Evolutionary conservation across 2,113 vertebrate species (phyloP).

Genomic region (Ondatra zibethicus): DNA sequence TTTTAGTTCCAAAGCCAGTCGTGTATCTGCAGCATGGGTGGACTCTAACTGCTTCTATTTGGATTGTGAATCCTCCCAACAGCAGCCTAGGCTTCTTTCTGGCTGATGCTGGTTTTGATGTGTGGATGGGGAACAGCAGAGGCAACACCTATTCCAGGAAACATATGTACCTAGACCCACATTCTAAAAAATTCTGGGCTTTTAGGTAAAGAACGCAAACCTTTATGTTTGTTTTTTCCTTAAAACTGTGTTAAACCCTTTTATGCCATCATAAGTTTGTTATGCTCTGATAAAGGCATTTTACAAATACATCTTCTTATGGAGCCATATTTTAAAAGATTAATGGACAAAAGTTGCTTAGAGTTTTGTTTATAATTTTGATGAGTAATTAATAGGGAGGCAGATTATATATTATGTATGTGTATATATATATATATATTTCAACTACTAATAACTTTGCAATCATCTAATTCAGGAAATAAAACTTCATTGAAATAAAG

Average conservation of each 20-base stretch:
- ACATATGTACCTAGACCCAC: constrained; percentile 83
- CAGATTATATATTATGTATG: not conserved
- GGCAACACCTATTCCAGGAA: constrained; percentile 93
- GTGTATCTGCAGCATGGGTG: constrained; percentile 93
- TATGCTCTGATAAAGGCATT: not conserved
- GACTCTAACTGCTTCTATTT: constrained; percentile 90
- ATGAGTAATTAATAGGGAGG: not conserved
- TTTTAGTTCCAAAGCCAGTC: not conserved
- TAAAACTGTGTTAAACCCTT: not conserved
- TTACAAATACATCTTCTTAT: not conserved
- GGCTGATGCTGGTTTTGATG: constrained; percentile 93
- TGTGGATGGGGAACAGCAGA: constrained; percentile 95
- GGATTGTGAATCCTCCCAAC: constrained; percentile 89
- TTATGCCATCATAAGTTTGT: not conserved
- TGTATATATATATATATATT: not conserved
- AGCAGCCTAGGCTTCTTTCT: constrained; percentile 93
- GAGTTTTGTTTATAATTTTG: not conserved
- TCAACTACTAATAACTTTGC: not conserved
- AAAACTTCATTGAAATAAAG: not conserved
- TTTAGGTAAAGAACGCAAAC: constrained; percentile 88
- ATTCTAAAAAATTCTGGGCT: constrained; percentile 89
- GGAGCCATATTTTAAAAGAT: not conserved
- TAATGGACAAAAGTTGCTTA: not conserved
- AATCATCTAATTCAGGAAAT: too few species aligned
- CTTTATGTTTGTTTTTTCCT: not conserved